Conservation (phyloP, 2,113 vertebrate species). For the Menura novaehollandiae region DNA sequence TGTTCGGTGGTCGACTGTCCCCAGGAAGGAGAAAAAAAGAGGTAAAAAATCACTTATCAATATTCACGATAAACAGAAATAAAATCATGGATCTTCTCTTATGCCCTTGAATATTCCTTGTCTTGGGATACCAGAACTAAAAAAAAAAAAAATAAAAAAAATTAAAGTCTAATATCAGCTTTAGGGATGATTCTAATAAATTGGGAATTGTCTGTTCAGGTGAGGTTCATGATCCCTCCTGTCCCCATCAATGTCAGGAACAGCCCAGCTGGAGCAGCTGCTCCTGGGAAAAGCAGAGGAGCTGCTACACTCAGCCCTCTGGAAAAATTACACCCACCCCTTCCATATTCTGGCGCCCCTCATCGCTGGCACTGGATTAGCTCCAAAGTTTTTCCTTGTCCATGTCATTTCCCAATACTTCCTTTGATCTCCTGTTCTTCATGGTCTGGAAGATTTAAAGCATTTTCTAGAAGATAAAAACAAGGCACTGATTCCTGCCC, state of each 20-base stretch:
- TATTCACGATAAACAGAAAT: not conserved
- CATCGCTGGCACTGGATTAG: not conserved
- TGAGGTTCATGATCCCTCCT: not conserved
- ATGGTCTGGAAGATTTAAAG: not conserved
- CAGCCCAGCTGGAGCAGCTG: not conserved
- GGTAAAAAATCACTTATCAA: not conserved
- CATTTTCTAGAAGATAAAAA: not conserved
- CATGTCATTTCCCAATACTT: not conserved
- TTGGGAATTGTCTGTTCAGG: not conserved
- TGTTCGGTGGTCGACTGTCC: not conserved
- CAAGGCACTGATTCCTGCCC: not conserved
- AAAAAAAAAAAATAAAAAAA: not conserved
- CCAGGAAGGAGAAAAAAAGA: not conserved
- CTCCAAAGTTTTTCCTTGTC: not conserved
- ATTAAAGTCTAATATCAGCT: not conserved
- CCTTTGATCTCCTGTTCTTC: not conserved
- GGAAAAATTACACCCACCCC: not conserved
- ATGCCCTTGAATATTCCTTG: not conserved
- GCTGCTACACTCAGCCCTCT: rapidly evolving
- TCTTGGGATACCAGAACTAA: not conserved
- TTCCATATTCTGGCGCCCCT: not conserved
- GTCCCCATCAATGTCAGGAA: rapidly evolving
- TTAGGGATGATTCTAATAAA: not conserved
- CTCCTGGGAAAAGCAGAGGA: not conserved
- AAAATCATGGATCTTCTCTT: not conserved